phyloP scores from a whole-genome alignment of 2,113 vertebrate species.

The Hoplias malabaricus region DNA sequence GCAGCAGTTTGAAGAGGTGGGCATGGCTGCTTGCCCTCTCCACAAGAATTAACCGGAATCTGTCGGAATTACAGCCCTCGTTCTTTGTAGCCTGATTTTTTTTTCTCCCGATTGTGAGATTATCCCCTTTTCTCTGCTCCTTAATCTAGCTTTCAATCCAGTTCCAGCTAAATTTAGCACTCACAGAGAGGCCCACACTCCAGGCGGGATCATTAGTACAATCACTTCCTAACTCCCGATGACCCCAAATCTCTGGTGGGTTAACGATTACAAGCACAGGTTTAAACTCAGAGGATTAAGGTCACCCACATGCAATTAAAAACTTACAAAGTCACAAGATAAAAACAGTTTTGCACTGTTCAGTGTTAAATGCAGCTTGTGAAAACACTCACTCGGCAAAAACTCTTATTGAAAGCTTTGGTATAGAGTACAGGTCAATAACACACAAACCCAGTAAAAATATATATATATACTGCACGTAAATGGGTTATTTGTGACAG shows the following conservation, averaged over 20 bases:
- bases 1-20: neutral
- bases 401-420: too few relatives aligned
- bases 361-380: neutral
- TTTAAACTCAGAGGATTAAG: neutral
- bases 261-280: neutral
- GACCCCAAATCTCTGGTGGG: neutral
- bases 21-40: conserved; percentile 1
- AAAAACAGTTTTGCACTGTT: neutral
- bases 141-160: conserved; percentile 8
- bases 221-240: neutral
- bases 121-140: neutral
- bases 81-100: neutral
- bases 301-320: neutral
- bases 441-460: too few relatives aligned
- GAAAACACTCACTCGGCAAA: too few relatives aligned
- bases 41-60: neutral
- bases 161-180: conserved; percentile 2
- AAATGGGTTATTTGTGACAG: too few relatives aligned
- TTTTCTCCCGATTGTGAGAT: conserved; percentile 2
- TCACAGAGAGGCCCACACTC: neutral
- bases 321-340: neutral
- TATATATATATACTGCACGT: too few relatives aligned
- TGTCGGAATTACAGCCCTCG: neutral
- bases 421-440: too few relatives aligned
- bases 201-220: neutral